These are phyloP conservation scores for Anableps anableps DNA, from an alignment of 2,797 vertebrate genomes.

Conservation along the genomic window DNA sequence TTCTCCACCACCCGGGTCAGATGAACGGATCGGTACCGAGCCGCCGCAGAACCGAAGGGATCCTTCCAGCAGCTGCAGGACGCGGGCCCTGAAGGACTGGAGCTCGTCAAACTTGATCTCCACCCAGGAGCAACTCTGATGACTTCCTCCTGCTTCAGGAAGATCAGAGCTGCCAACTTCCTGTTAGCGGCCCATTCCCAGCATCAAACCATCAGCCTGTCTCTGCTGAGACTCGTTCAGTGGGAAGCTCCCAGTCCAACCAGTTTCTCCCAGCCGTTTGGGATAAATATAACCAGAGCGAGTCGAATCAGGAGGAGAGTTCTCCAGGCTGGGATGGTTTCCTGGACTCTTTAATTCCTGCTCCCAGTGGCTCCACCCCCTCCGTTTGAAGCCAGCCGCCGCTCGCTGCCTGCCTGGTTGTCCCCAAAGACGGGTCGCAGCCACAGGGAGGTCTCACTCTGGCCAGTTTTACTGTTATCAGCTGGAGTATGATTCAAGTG, in stretches of 20 bases:
- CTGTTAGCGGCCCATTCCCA: background rate
- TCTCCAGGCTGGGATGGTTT: conserved; percentile 8
- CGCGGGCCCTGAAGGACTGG: too few species aligned
- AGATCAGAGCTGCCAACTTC: too few species aligned
- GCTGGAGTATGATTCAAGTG: too few species aligned
- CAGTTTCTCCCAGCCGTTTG: conserved; percentile 5
- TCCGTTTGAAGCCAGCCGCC: conserved; percentile 2
- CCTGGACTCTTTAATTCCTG: conserved; percentile 20
- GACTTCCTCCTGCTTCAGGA: too few species aligned
- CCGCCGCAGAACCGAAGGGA: too few species aligned
- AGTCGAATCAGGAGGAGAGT: conserved; percentile 2
- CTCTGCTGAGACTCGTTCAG: background rate
- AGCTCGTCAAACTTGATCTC: too few species aligned
- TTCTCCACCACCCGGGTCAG: too few species aligned
- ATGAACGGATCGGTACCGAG: too few species aligned
- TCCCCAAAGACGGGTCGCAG: conserved; percentile 13
- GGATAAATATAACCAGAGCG: background rate
- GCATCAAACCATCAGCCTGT: background rate
- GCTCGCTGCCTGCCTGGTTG: conserved; percentile 19
- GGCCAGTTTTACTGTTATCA: background rate
- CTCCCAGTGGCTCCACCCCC: conserved; percentile 15
- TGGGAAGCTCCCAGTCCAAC: conserved; percentile 5
- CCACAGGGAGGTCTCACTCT: conserved; percentile 24
- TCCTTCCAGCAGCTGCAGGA: too few species aligned
- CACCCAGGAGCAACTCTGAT: too few species aligned